Evolutionary conservation across 2,797 vertebrate genomes (phyloP).

Genomic region (Squalus acanthias): DNA sequence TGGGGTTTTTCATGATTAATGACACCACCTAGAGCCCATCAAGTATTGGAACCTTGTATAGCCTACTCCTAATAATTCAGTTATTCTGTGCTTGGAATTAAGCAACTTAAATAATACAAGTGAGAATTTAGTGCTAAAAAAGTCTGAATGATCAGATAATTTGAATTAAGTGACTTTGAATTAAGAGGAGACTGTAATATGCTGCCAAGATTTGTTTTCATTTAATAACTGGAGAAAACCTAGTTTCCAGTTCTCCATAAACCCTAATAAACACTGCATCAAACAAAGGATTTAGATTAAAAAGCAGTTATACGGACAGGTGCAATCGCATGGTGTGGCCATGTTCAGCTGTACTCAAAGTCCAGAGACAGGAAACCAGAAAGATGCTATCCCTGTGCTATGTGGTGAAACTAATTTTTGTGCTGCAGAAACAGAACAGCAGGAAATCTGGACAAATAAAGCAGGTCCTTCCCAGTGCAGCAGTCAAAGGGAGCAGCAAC

Average conservation of each 20-base stretch:
- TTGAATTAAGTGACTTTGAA: background rate
- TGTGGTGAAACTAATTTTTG: background rate
- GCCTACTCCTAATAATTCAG: too few species aligned
- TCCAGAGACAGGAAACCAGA: background rate
- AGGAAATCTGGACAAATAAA: background rate
- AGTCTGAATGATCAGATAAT: background rate
- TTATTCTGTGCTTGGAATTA: too few species aligned
- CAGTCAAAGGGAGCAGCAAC: background rate
- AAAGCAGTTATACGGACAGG: background rate
- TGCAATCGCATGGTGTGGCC: background rate
- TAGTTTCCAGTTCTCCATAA: background rate
- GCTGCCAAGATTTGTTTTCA: background rate
- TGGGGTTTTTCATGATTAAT: too few species aligned
- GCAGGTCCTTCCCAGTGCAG: background rate
- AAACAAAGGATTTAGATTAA: background rate
- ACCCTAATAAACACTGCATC: background rate
- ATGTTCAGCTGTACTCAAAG: background rate
- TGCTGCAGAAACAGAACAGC: background rate
- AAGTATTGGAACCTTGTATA: too few species aligned
- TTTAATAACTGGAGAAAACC: background rate
- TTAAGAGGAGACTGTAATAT: background rate
- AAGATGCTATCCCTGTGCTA: background rate
- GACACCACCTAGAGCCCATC: too few species aligned
- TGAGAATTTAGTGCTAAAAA: too few species aligned
- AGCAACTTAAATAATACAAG: too few species aligned